Evolutionary conservation across 2,797 vertebrate genomes (phyloP), one percentile per base, ranked within the genome.

Genomic region (Crotalus adamanteus): DNA sequence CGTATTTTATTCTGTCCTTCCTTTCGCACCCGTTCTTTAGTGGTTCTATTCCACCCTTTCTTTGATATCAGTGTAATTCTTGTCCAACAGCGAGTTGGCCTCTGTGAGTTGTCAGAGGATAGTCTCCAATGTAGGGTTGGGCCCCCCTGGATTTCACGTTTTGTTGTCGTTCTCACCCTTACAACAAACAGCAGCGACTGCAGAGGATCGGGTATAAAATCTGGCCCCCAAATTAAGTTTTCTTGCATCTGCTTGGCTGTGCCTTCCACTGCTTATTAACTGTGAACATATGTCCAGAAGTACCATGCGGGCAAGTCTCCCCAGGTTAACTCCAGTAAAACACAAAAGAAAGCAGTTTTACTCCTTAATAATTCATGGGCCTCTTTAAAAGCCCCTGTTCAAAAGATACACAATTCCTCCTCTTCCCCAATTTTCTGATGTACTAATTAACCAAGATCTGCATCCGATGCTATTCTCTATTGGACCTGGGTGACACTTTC

Each of bases 391-490:
- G 94, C 92, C 90, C 91, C 93, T 95, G 94, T 96, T 96, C 95
- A 96, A 96, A 97, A 53, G 95, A 96, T 94, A 95, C 87, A 93
- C 95, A 95, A 96, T 95, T 96, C 94, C 88, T 93, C 95, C 97
- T 96, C 93, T 87, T 93, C 95, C 97, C 96, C 93, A 95, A 94
- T 96, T 97, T 97, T 97, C 96, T 95, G 96, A 96, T 92, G 86
- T 95, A 93, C 96, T 97, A 96, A 97, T 97, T 97, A 97, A 91
- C 95, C 93, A 93, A 95, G 94, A 94, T 97, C 95, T 96, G 96
- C 97, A 97, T 94, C 95, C 96, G 91, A 61, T n/a, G 60, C 95
- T 95, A 95, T 97, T 97, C 96, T 95, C 4, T 26, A 91, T 95
- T 96, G 94, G 96, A 96, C 96, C 96, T 95, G 90, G 95, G 95